phyloP scores from a whole-genome alignment of 2,797 vertebrate genomes.

The Myiothlypis chrysogaster region DNA sequence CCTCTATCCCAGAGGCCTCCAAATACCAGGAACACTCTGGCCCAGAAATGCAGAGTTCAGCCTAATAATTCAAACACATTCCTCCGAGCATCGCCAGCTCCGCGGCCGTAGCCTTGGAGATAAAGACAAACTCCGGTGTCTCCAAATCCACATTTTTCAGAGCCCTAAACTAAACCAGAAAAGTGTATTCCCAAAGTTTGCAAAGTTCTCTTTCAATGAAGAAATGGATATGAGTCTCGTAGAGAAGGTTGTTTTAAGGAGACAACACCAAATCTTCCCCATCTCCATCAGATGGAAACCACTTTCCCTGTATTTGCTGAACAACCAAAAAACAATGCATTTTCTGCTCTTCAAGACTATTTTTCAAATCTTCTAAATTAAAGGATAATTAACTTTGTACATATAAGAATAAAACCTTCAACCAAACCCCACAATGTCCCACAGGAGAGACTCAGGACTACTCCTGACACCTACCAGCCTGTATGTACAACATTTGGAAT shows the following conservation, averaged over 20 bases:
- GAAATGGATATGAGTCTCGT: neutral
- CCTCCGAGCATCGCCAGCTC: neutral
- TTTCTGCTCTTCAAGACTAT: neutral
- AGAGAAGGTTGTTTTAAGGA: neutral
- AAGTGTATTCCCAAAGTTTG: neutral
- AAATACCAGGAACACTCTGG: constrained; percentile 44
- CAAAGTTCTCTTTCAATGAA: neutral
- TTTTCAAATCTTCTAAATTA: neutral
- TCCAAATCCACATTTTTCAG: neutral
- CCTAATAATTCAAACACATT: neutral
- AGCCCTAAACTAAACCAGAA: neutral
- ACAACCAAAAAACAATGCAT: neutral
- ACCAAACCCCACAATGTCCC: neutral
- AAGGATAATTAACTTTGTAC: neutral
- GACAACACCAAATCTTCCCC: neutral
- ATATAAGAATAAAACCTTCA: neutral
- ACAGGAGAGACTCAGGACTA: neutral
- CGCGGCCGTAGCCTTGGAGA: neutral
- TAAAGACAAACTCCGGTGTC: neutral
- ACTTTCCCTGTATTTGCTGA: neutral
- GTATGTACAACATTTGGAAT: neutral
- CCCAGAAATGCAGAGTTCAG: constrained; percentile 32
- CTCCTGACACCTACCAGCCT: neutral
- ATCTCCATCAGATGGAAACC: neutral
- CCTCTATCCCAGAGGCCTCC: constrained; percentile 35